A percentile compares a stretch with the other conserved stretches of the same genome.
phyloP scores from a whole-genome alignment of 92 coral and sea anemone genomes.

The Virgularia gustaviana region DNA sequence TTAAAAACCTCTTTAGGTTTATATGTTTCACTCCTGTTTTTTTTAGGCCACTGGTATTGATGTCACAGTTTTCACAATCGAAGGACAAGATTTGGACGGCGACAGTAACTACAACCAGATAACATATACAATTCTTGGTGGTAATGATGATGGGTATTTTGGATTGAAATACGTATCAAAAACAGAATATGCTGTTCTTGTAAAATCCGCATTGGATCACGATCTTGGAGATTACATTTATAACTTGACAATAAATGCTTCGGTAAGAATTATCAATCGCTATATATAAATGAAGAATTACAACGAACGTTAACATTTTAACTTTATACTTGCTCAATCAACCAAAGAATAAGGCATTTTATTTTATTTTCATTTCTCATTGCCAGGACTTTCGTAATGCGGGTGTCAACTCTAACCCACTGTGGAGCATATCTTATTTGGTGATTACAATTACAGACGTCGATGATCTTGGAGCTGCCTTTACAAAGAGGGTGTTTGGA shows the following conservation, averaged over 20 bases:
- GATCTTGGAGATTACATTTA: slow-evolving; percentile 11
- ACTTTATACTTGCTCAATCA: too few relatives aligned
- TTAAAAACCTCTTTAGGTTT: too few relatives aligned
- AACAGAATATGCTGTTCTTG: not conserved
- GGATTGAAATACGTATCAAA: not conserved
- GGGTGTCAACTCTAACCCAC: not conserved
- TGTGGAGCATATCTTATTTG: slow-evolving; percentile 1
- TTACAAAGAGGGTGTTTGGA: slow-evolving; percentile 51
- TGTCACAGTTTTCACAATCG: not conserved
- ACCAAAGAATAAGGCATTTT: too few relatives aligned
- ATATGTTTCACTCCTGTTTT: too few relatives aligned
- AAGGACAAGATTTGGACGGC: slow-evolving; percentile 15
- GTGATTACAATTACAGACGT: slow-evolving; percentile 44
- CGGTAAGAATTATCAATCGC: not conserved
- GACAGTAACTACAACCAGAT: not conserved
- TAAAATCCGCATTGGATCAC: slow-evolving; percentile 9
- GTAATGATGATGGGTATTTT: too few relatives aligned
- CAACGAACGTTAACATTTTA: too few relatives aligned
- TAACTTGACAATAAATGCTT: slow-evolving; percentile 25
- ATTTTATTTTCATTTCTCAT: too few relatives aligned
- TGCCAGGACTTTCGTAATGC: slow-evolving; percentile 1
- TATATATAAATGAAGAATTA: too few relatives aligned
- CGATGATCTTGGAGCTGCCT: slow-evolving; percentile 58
- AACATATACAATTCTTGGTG: not conserved
- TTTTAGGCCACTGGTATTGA: slow-evolving; percentile 15